Evolutionary conservation across 2,888 invertebrate genomes (phyloP).

Genomic region (Aspidiotus destructor): DNA sequence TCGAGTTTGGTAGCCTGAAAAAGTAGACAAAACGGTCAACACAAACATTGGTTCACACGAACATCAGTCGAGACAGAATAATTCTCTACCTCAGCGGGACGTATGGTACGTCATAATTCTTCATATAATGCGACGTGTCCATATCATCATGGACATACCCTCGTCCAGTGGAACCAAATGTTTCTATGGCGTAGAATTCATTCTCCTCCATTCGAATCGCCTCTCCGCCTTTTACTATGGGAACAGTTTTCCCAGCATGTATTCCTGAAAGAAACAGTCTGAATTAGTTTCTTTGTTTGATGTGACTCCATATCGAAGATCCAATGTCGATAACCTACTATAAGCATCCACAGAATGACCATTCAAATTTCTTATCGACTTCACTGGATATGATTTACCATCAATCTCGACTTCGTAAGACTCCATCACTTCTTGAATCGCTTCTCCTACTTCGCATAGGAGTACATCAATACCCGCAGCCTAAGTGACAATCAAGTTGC

Average conservation of each 20-base stretch:
- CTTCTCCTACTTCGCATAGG: slow-evolving; percentile 91
- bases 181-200: slow-evolving; percentile 98
- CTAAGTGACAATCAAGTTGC: slow-evolving; percentile 38
- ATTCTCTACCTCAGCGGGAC: slow-evolving; percentile 69
- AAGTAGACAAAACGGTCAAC: slow-evolving; percentile 24
- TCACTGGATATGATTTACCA: slow-evolving; percentile 90
- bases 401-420: slow-evolving; percentile 96
- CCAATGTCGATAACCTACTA: slow-evolving; percentile 52
- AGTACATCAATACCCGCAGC: slow-evolving; percentile 94
- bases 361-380: slow-evolving; percentile 95
- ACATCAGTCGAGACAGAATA: background rate
- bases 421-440: slow-evolving; percentile 99
- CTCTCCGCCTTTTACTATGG: slow-evolving; percentile 98
- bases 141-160: slow-evolving; percentile 95
- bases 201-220: slow-evolving; percentile 97
- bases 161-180: slow-evolving; percentile 94
- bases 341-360: slow-evolving; percentile 99
- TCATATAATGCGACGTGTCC: slow-evolving; percentile 99
- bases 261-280: slow-evolving; percentile 51
- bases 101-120: slow-evolving; percentile 87
- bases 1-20: slow-evolving; percentile 76
- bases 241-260: slow-evolving; percentile 96
- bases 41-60: too few species aligned
- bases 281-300: background rate
- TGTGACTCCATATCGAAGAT: background rate